A percentile compares a stretch with the other conserved stretches of the same genome.
These are phyloP conservation scores for Hydrochoerus hydrochaeris DNA, from an alignment of 2,113 vertebrate genomes.

Conservation along the genomic window DNA sequence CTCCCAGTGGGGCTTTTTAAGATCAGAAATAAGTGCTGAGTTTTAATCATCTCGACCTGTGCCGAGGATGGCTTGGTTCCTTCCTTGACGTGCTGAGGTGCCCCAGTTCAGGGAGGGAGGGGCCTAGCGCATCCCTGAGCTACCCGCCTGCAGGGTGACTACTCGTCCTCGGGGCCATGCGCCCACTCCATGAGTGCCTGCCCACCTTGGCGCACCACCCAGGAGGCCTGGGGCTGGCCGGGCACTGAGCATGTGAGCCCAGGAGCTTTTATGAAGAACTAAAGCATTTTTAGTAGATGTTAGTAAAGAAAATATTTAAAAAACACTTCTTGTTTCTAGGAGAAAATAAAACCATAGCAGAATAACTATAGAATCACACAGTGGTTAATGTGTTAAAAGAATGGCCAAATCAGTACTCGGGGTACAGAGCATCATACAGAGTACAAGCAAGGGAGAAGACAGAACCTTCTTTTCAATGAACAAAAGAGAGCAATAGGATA, in stretches of 20 bases:
- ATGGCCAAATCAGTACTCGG: not conserved
- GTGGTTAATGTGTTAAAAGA: not conserved
- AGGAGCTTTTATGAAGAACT: not conserved
- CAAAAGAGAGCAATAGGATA: not conserved
- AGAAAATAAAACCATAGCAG: not conserved
- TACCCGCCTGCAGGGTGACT: too few species aligned
- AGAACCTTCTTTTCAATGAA: not conserved
- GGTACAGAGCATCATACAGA: not conserved
- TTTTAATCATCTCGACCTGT: not conserved
- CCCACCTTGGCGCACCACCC: not conserved
- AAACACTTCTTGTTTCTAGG: not conserved
- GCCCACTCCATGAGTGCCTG: not conserved
- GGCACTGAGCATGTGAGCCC: not conserved
- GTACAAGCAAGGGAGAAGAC: not conserved
- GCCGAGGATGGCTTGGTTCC: accelerated
- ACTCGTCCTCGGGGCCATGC: too few species aligned
- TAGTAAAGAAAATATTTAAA: not conserved
- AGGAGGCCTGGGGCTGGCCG: not conserved
- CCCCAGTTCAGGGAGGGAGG: not conserved
- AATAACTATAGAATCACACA: not conserved
- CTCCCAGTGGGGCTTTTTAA: too few species aligned
- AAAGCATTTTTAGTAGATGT: not conserved
- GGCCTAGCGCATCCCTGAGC: too few species aligned
- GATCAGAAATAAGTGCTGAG: not conserved
- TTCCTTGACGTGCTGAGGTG: not conserved